Evolutionary conservation across 2,888 invertebrate species (phyloP).

Genomic region (Micoletzkya japonica): DNA sequence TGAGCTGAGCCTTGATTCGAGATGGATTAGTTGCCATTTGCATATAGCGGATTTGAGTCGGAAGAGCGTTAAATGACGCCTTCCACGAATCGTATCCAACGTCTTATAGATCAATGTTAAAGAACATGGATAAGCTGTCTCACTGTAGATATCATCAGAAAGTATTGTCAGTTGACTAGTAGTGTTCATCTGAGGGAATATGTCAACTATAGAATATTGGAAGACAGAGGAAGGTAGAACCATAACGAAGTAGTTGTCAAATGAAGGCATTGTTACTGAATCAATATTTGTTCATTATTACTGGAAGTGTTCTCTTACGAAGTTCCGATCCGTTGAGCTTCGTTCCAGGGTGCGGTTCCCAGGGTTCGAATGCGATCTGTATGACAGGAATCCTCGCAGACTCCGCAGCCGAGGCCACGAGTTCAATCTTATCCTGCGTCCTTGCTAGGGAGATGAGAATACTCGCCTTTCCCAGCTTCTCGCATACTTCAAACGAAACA

Average conservation of each 20-base stretch:
- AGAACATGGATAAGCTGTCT: conserved; percentile 48
- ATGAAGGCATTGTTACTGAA: conserved; percentile 9
- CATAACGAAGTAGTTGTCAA: conserved; percentile 49
- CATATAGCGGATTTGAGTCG: conserved; percentile 18
- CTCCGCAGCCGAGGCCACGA: conserved; percentile 33
- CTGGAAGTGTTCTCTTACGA: not conserved
- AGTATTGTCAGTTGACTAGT: conserved; percentile 84
- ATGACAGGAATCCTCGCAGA: conserved; percentile 23
- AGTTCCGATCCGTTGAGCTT: not conserved
- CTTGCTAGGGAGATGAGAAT: conserved; percentile 42
- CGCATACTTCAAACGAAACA: conserved; percentile 33
- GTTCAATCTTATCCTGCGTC: conserved; percentile 29
- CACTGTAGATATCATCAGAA: conserved; percentile 84
- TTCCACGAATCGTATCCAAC: conserved; percentile 17
- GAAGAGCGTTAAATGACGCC: conserved; percentile 13
- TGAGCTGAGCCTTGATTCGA: conserved; percentile 40
- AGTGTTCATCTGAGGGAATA: conserved; percentile 81
- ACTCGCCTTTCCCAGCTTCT: conserved; percentile 34
- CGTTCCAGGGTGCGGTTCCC: not conserved
- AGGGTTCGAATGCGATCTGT: conserved; percentile 17
- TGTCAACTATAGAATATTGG: conserved; percentile 74
- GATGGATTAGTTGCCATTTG: conserved; percentile 38
- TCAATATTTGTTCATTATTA: not conserved
- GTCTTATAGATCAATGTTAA: conserved; percentile 2
- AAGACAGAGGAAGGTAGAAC: conserved; percentile 52